Conservation (phyloP, 2,113 vertebrate genomes). For the Chiloscyllium plagiosum region DNA sequence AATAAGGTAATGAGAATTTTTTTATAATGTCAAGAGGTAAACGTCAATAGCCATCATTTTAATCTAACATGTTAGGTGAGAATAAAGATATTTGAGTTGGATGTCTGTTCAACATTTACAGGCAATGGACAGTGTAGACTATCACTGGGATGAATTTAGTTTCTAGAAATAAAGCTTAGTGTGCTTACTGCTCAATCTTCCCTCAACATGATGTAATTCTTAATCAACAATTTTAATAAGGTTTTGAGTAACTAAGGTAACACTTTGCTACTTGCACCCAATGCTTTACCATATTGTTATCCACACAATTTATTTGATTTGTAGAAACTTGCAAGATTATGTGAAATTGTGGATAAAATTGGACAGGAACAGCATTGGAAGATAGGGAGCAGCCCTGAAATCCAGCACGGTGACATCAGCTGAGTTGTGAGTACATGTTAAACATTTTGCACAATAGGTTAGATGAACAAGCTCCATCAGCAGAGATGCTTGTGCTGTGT, state of each 20-base stretch:
- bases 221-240: background rate
- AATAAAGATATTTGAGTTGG: background rate
- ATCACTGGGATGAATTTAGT: background rate
- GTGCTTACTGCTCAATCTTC: background rate
- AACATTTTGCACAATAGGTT: background rate
- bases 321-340: background rate
- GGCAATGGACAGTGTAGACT: background rate
- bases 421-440: slow-evolving; percentile 3
- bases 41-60: background rate
- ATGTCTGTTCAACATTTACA: background rate
- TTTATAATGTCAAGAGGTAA: background rate
- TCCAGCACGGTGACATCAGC: background rate
- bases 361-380: background rate
- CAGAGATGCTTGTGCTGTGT: background rate
- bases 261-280: background rate
- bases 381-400: background rate
- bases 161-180: background rate
- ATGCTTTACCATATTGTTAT: background rate
- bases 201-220: background rate
- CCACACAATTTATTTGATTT: background rate
- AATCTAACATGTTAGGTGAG: background rate
- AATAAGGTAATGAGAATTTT: background rate
- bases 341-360: background rate
- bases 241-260: background rate
- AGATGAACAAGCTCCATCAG: background rate